A percentile compares a stretch with the other conserved stretches of the same genome.
Evolutionary conservation across 2,113 vertebrate genomes (phyloP).

Genomic region (Oceanites oceanicus): DNA sequence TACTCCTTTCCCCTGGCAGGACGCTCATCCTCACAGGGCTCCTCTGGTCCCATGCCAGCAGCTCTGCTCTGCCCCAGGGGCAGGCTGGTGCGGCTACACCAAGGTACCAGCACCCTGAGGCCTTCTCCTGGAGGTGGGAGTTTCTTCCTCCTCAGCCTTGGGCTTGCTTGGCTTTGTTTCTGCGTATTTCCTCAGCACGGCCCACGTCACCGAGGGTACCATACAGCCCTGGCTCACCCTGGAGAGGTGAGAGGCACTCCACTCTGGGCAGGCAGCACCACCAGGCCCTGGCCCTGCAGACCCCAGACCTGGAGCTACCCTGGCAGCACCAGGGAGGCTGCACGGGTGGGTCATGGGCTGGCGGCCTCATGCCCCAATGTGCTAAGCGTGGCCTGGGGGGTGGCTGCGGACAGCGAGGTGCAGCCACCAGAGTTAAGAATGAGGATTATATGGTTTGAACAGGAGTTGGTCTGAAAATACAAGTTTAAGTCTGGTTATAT

Average conservation of each 20-base stretch:
- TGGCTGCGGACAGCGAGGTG: fast-evolving
- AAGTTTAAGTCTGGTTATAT: background rate
- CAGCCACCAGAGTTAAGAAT: background rate
- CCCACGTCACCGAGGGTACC: fast-evolving
- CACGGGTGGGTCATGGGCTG: fast-evolving
- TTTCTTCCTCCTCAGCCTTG: background rate
- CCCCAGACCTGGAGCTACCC: fast-evolving
- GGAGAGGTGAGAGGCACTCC: background rate
- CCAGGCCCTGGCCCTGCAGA: too few relatives aligned
- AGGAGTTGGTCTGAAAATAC: background rate
- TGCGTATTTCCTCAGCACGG: background rate
- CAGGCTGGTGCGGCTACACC: fast-evolving
- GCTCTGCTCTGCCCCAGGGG: background rate
- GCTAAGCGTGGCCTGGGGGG: fast-evolving
- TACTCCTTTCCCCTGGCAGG: background rate
- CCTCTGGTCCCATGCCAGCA: too few relatives aligned
- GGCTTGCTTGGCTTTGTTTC: background rate
- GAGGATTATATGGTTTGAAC: background rate
- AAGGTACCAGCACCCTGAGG: too few relatives aligned
- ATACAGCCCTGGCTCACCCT: background rate
- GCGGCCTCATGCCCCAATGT: fast-evolving
- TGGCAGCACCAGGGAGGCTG: background rate
- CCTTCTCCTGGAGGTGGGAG: background rate
- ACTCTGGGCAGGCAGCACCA: fast-evolving
- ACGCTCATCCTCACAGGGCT: background rate